Evolutionary conservation across 2,797 vertebrate genomes (phyloP).

Genomic region (Glossophaga mutica): DNA sequence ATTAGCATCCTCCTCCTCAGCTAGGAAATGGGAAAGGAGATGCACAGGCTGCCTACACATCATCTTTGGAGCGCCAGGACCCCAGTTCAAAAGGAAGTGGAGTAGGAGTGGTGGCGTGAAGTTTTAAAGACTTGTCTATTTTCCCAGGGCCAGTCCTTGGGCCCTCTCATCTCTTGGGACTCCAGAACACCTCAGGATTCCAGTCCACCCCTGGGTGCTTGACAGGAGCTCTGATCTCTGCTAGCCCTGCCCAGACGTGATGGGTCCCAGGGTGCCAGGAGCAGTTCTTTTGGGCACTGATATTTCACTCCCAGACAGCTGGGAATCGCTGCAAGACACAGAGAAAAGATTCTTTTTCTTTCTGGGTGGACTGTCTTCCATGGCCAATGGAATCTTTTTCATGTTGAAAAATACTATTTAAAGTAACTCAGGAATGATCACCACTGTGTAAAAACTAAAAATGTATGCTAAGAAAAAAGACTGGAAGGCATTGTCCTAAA

Average conservation of each 20-base stretch:
- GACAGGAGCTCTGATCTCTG: not conserved
- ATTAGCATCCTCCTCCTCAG: conserved; percentile 12
- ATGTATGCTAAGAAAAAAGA: not conserved
- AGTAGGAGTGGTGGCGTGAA: not conserved
- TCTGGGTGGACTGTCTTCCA: not conserved
- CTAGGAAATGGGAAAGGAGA: not conserved
- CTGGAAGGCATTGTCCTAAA: not conserved
- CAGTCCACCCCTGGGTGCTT: not conserved
- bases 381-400: not conserved
- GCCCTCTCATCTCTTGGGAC: not conserved
- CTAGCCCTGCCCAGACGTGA: not conserved
- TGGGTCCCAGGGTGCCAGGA: not conserved
- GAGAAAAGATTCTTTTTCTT: not conserved
- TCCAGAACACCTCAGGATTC: not conserved
- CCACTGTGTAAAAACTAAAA: not conserved
- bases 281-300: not conserved
- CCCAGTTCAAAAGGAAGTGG: not conserved
- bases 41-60: not conserved
- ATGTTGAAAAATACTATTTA: not conserved
- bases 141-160: not conserved
- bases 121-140: not conserved
- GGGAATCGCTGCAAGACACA: not conserved
- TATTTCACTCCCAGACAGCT: not conserved
- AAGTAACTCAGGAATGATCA: not conserved
- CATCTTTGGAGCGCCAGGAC: not conserved